Percentiles rank a stretch among this genome's conserved stretches.
phyloP scores from a whole-genome alignment of 2,113 vertebrate genomes.

The Gopherus flavomarginatus region DNA sequence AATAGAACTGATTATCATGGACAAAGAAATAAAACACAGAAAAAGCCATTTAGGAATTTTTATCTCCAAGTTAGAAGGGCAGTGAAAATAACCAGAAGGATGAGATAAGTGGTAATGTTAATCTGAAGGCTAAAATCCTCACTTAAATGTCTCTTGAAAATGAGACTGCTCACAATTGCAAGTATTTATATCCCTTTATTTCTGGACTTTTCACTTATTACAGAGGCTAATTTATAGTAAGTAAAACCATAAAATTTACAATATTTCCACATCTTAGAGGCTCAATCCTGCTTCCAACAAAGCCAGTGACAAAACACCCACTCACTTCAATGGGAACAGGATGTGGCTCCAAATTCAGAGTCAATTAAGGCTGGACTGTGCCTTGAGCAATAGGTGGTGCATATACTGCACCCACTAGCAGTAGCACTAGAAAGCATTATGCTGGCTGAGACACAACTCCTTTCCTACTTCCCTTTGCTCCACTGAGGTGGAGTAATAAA shows the following conservation, averaged over 20 bases:
- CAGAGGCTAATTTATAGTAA: conserved; percentile 62
- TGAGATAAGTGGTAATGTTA: conserved; percentile 76
- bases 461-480: neutral
- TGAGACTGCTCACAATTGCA: conserved; percentile 59
- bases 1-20: conserved; percentile 73
- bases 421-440: neutral
- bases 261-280: conserved; percentile 40
- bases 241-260: conserved; percentile 44
- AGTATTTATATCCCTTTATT: conserved; percentile 72
- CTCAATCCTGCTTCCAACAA: neutral
- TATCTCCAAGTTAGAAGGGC: conserved; percentile 72
- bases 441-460: neutral
- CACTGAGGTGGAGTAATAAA: neutral
- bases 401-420: neutral
- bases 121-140: conserved; percentile 69
- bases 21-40: conserved; percentile 76
- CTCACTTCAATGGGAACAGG: neutral
- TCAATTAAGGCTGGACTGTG: neutral
- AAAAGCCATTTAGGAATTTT: conserved; percentile 74
- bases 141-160: conserved; percentile 71
- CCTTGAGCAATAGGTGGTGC: fast-evolving
- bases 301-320: neutral
- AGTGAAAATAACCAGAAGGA: conserved; percentile 78
- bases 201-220: conserved; percentile 65
- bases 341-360: neutral